A percentile compares a stretch with the other conserved stretches of the same genome.
Evolutionary conservation across 2,113 vertebrate species (phyloP).

Genomic region (Sprattus sprattus): DNA sequence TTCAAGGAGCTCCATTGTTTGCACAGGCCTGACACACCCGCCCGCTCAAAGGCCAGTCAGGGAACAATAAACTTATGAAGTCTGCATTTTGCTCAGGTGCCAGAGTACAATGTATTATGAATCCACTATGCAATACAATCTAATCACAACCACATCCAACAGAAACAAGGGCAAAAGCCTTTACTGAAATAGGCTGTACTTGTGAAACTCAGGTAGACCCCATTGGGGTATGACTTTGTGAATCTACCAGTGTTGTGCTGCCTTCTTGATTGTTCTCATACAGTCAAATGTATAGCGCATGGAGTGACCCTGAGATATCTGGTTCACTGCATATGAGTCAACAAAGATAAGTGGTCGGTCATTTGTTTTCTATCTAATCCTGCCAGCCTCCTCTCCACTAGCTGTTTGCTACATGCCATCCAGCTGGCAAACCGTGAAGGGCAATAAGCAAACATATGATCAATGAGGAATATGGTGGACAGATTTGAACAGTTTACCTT

Average conservation of each 20-base stretch:
- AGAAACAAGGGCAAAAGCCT: neutral
- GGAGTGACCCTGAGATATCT: neutral
- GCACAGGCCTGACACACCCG: slow-evolving; percentile 7
- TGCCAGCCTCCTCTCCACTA: neutral
- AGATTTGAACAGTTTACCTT: neutral
- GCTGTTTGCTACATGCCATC: neutral
- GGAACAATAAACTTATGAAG: neutral
- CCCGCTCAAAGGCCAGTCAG: neutral
- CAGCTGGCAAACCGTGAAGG: neutral
- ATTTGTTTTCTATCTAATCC: neutral
- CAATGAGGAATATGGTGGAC: too few species aligned
- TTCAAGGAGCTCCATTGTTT: neutral
- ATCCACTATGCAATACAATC: neutral
- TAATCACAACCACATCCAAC: neutral
- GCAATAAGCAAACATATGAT: neutral
- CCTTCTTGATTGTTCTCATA: neutral
- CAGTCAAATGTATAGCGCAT: neutral
- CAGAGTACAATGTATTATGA: neutral
- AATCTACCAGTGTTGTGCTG: neutral
- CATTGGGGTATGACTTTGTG: neutral
- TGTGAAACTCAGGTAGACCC: too few species aligned
- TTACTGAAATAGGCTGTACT: neutral
- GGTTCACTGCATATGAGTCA: neutral
- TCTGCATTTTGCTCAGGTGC: neutral
- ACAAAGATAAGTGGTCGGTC: neutral